Percentiles rank a stretch among this genome's conserved stretches.
Conservation (phyloP, 2,113 vertebrate genomes). For the Eretmochelys imbricata region DNA sequence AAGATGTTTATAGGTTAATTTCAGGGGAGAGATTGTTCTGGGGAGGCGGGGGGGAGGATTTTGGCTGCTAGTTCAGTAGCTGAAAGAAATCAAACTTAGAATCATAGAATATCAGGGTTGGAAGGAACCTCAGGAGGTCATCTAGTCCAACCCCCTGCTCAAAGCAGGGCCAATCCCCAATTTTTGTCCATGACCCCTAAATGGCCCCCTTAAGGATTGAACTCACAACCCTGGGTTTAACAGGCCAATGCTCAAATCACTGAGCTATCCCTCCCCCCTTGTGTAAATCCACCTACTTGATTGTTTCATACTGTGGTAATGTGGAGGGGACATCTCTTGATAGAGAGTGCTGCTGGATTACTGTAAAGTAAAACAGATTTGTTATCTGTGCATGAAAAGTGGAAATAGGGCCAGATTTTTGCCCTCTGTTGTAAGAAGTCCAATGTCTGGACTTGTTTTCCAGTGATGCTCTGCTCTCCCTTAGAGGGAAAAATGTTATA, state of each 20-base stretch:
- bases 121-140: too few species aligned
- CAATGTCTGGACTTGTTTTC: not conserved
- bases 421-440: not conserved
- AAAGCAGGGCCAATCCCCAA: too few species aligned
- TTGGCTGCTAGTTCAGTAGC: not conserved
- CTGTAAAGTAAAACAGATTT: slow-evolving; percentile 40
- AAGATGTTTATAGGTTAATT: slow-evolving; percentile 4
- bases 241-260: too few species aligned
- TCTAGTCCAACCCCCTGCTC: too few species aligned
- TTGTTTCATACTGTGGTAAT: not conserved
- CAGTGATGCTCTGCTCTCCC: not conserved
- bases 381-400: not conserved
- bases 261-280: not conserved
- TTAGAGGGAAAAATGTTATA: not conserved
- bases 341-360: not conserved
- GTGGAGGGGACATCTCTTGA: not conserved
- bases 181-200: too few species aligned
- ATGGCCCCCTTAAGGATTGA: too few species aligned
- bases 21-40: not conserved
- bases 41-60: not conserved
- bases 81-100: not conserved
- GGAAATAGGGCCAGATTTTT: not conserved
- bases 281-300: slow-evolving; percentile 26
- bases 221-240: too few species aligned
- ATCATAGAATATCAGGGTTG: too few species aligned